phyloP scores from a whole-genome alignment of 2,888 invertebrate genomes.

The Carcina quercana region DNA sequence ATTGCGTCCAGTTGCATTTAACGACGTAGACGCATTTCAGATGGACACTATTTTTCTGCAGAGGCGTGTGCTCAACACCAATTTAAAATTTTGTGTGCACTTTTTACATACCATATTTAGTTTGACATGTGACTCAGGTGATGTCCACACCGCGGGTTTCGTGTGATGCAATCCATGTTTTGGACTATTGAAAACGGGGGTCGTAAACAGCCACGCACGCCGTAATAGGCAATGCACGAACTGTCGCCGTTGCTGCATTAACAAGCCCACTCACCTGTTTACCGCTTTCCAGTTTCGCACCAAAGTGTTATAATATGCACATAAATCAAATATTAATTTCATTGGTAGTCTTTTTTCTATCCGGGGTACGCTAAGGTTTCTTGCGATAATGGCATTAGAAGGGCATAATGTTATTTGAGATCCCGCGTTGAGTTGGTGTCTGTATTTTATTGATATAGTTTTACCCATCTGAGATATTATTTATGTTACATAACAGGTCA shows the following conservation, averaged over 20 bases:
- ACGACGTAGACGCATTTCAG: constrained; percentile 1
- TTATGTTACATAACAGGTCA: too few relatives aligned
- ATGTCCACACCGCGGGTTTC: constrained; percentile 27
- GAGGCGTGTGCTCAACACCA: constrained; percentile 13
- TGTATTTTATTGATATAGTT: too few relatives aligned
- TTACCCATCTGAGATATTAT: too few relatives aligned
- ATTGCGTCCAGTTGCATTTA: constrained; percentile 1
- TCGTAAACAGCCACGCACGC: constrained; percentile 41
- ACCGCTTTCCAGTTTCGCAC: constrained; percentile 40
- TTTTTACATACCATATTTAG: constrained; percentile 10
- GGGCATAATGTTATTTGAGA: too few relatives aligned
- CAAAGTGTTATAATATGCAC: constrained; percentile 15
- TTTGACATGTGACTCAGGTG: constrained; percentile 26
- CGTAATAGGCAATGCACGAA: constrained; percentile 59
- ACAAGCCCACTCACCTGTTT: constrained; percentile 42
- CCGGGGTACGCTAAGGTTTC: too few relatives aligned
- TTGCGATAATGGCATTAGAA: too few relatives aligned
- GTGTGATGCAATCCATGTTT: constrained; percentile 49
- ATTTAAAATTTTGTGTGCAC: constrained; percentile 22
- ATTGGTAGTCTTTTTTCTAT: too few relatives aligned
- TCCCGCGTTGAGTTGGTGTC: too few relatives aligned
- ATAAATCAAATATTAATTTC: constrained; percentile 22
- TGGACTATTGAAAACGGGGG: constrained; percentile 34
- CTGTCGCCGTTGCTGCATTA: constrained; percentile 24
- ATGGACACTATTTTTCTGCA: neutral